phyloP scores from a whole-genome alignment of 2,113 vertebrate species.

The Hymenochirus boettgeri region DNA sequence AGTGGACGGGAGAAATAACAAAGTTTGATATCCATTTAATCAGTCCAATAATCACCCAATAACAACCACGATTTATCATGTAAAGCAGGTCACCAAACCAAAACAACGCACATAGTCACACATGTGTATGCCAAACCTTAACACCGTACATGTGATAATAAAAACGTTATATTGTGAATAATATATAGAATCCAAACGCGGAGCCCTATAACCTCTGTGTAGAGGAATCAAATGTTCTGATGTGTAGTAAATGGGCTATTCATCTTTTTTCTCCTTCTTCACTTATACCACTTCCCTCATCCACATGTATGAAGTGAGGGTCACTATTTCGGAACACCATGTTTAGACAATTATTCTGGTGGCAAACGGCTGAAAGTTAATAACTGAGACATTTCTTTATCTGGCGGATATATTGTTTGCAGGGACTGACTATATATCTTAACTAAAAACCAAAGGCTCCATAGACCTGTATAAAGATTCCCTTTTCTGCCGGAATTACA shows the following conservation, averaged over 20 bases:
- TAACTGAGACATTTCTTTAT: neutral
- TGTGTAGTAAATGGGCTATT: conserved; percentile 51
- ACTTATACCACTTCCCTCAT: too few relatives aligned
- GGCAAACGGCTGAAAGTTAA: neutral
- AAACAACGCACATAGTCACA: neutral
- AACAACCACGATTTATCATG: neutral
- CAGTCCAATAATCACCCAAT: neutral
- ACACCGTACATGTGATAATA: neutral
- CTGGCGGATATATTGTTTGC: neutral
- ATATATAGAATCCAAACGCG: too few relatives aligned
- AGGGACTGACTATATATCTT: too few relatives aligned
- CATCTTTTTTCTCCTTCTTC: conserved; percentile 55
- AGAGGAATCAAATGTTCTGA: conserved; percentile 48
- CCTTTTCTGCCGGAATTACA: neutral
- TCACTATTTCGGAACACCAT: neutral
- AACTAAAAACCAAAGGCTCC: too few relatives aligned
- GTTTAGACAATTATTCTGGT: neutral
- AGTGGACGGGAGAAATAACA: too few relatives aligned
- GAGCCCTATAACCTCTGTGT: neutral
- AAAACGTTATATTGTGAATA: too few relatives aligned
- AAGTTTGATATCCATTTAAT: too few relatives aligned
- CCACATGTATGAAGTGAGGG: conserved; percentile 50
- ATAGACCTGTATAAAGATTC: too few relatives aligned
- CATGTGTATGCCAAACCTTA: neutral
- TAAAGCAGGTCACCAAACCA: too few relatives aligned